Evolutionary conservation across 2,797 vertebrate genomes (phyloP), one percentile per base, ranked within the genome.

Genomic region (Gallirallus australis): DNA sequence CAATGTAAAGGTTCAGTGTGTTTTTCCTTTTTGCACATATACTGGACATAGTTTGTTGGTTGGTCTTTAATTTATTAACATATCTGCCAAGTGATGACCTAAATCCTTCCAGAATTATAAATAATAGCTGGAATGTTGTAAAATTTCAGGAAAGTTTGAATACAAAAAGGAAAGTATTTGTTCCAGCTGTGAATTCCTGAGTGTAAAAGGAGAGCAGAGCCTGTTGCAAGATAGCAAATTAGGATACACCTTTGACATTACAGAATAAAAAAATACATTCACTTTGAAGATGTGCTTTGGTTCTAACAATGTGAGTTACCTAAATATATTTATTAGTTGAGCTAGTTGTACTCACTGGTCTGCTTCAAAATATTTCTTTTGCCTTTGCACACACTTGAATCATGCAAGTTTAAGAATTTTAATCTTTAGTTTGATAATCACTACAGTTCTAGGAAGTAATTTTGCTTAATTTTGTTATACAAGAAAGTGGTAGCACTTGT

Each of bases 81-180:
- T 45, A 66, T 85, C 33, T 88, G 91, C 56, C 30, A 66, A 91
- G 75, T 79, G 45, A 53, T 79, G 54, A 76, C 70, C 71, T 86
- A 53, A 94, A 71, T 91, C 66, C 71, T 85, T 86, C 50, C 37
- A 87, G 54, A 93, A 69, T 75, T 87, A 52, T 68, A 81, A 88
- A 78, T 85, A 90, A 71, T 75, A 86, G 35, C 57, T 72, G 65
- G 31, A 89, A 68, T 61, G 63, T 78, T 94, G 69, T 78, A 28
- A 86, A 71, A 20, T 86, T 89, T 88, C 12, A 47, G 50, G 11
- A 28, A 92, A 63, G 8, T 60, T 89, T 75, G 53, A 68, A 65
- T 68, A 24, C 2, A 59, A 42, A 75, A 48, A 64, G 15, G 12
- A 63, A 79, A 73, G 30, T 35, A 61, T 15, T 95, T 84, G 33